Base-by-base conservation (phyloP, 1,140 invertebrate genomes). In the Lithobius niger region DNA sequence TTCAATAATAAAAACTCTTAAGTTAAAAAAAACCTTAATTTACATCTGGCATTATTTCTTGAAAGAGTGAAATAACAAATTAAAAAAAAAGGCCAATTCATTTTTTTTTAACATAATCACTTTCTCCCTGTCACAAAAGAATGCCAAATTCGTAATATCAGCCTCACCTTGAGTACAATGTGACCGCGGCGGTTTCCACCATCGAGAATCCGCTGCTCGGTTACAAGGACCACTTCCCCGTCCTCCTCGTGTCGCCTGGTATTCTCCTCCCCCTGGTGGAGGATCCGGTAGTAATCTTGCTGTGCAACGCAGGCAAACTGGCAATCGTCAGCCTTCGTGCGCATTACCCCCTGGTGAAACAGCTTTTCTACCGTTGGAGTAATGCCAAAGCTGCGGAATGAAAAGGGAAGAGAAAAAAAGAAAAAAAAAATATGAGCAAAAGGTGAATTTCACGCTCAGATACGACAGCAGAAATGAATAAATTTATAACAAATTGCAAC, bases 271-370 rank as follows among this genome's bases (percentile, higher is more conserved):
- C 92, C 89, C 73, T 93, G 84, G 59, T 77, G 75, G 40, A 82
- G 71, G 57, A 82, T 82, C 28, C 83, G 76, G 67, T 91, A 97
- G 68, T 97, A 99, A 72, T 97, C 92, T 27, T 81, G 83, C 74
- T 99, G 94, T 10, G 94, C 95, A 50, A 99, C 93, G 69, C 93
- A 97, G 3, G 98, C 92, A 78, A 99, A 99, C 72, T 98, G 94
- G 67, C 95, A 99, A 67, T 98, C 94, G 68, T 97, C 91, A 65
- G 87, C 88, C 71, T 91, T 83, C 40, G 96, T 98, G 56, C 84
- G 80, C 94, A 98, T 98, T 24, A 94, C 81, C 55, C 95, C 96
- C 52, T 84, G 78, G 69, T 98, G 93, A 71, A 94, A 88, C 42
- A 97, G 76, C 69, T 91, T 92, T 61, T 97, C 92, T 79, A 96